These are phyloP conservation scores for Strix occidentalis DNA, from an alignment of 2,797 vertebrate species.

Conservation along the genomic window DNA sequence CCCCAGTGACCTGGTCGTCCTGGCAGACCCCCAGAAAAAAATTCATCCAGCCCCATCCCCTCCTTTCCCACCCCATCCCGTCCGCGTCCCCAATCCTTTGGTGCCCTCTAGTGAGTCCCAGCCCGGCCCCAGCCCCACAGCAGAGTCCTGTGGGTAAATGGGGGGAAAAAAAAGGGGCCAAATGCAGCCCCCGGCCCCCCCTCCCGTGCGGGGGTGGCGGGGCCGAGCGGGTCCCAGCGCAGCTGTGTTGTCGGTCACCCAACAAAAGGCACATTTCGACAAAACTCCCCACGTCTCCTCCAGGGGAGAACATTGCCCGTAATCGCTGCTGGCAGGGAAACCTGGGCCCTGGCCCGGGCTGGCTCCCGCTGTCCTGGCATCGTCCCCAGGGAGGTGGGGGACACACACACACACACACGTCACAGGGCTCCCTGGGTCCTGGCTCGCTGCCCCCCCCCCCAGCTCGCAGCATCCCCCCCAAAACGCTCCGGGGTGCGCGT, in stretches of 20 bases:
- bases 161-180: not conserved
- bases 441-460: not conserved
- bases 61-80: not conserved
- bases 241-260: not conserved
- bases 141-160: fast-evolving
- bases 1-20: not conserved
- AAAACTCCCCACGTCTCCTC: not conserved
- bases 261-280: not conserved
- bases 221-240: not conserved
- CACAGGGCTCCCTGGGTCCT: not conserved
- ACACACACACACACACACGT: too few species aligned
- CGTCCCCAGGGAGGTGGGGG: not conserved
- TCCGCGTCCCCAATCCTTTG: not conserved
- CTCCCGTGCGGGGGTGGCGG: not conserved
- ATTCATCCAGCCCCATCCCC: not conserved
- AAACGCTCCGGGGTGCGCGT: too few species aligned
- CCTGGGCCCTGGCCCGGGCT: not conserved
- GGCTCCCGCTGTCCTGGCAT: not conserved
- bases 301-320: not conserved
- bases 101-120: conserved; percentile 45
- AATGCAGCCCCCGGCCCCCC: not conserved
- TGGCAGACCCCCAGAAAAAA: not conserved
- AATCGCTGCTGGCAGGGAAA: conserved; percentile 7
- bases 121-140: not conserved
- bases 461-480: not conserved